Evolutionary conservation across 2,888 invertebrate species (phyloP).

Genomic region (Lasioglossum figueresi): DNA sequence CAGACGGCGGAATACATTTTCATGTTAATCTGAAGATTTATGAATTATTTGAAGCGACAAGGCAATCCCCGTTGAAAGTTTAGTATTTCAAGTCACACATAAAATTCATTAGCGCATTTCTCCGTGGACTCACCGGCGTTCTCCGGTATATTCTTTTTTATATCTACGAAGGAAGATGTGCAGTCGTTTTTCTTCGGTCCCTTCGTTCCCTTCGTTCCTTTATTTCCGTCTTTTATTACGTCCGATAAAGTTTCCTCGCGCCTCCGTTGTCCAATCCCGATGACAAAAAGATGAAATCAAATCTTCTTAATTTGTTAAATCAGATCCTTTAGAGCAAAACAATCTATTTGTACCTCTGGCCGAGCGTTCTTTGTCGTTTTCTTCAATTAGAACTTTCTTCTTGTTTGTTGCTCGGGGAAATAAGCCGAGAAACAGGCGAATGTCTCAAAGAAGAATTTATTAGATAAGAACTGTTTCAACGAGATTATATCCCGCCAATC

Average conservation of each 20-base stretch:
- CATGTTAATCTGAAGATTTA: not conserved
- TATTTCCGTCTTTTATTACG: not conserved
- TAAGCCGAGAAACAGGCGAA: not conserved
- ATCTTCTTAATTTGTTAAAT: not conserved
- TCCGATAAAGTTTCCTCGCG: slow-evolving; percentile 7
- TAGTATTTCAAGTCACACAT: not conserved
- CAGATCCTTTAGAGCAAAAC: not conserved
- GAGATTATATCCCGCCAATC: not conserved
- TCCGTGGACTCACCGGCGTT: not conserved
- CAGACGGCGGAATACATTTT: not conserved
- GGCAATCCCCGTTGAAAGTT: not conserved
- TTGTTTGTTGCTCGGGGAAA: not conserved
- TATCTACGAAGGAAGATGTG: not conserved
- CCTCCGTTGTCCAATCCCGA: not conserved
- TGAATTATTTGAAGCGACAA: not conserved
- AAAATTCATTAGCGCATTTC: slow-evolving; percentile 1
- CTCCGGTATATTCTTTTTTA: slow-evolving; percentile 3
- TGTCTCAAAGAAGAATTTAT: not conserved
- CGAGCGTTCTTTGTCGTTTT: not conserved
- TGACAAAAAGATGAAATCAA: slow-evolving; percentile 9
- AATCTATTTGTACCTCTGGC: not conserved
- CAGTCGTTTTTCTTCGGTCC: not conserved
- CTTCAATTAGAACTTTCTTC: not conserved
- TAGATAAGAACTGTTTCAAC: slow-evolving; percentile 1
- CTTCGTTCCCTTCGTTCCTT: not conserved